Evolutionary conservation across 92 coral and sea anemone genomes (phyloP).

Genomic region (Paramuricea clavata): DNA sequence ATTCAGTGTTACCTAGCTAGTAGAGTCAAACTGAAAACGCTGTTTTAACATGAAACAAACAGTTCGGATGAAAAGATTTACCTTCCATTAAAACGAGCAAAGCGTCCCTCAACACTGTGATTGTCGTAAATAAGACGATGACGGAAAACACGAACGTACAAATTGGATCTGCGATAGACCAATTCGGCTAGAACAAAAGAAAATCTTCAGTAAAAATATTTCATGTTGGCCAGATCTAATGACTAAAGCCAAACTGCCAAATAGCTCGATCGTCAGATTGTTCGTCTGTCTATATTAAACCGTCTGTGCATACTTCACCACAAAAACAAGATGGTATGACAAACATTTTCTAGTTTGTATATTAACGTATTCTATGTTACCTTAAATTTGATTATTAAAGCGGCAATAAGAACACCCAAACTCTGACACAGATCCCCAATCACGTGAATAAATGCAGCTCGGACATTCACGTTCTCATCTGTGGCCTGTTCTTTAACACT

Average conservation of each 20-base stretch:
- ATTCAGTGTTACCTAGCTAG: background rate
- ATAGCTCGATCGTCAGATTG: no score
- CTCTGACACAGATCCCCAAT: conserved; percentile 97
- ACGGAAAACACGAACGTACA: conserved; percentile 93
- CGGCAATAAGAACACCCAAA: conserved; percentile 91
- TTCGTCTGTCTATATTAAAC: no score
- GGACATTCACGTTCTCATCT: conserved; percentile 86
- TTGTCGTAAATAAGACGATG: conserved; percentile 87
- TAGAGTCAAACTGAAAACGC: background rate
- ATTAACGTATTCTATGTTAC: conserved; percentile 35
- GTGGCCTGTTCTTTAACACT: conserved; percentile 74
- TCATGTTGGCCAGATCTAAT: background rate
- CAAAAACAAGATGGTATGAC: no score
- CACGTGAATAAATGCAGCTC: conserved; percentile 97
- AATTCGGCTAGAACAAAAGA: conserved; percentile 78
- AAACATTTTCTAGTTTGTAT: background rate
- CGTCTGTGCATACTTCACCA: no score
- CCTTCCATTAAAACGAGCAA: conserved; percentile 97
- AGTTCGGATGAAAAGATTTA: conserved; percentile 26
- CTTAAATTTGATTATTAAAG: conserved; percentile 90
- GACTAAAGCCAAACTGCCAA: no score
- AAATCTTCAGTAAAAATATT: background rate
- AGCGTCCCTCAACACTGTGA: conserved; percentile 94
- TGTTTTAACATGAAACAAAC: no score
- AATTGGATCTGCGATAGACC: conserved; percentile 98